These are phyloP conservation scores for Botrylloides violaceus DNA, from an alignment of 23 tunicate genomes.

Conservation along the genomic window DNA sequence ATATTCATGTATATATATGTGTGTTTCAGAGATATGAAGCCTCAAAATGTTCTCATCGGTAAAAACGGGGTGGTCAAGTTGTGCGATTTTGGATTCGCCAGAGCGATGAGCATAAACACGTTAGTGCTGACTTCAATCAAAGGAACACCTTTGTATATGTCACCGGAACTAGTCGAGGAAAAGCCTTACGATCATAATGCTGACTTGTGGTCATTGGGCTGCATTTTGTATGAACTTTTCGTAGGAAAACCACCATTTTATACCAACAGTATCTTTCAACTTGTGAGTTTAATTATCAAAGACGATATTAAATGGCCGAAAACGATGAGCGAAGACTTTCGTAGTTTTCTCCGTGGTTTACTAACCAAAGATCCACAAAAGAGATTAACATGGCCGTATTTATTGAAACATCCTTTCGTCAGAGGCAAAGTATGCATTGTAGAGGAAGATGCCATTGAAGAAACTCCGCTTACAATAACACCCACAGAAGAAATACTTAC, in stretches of 20 bases:
- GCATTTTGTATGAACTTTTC: conserved; percentile 80
- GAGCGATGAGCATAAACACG: conserved; percentile 90
- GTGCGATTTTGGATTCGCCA: conserved; percentile 93
- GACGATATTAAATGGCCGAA: conserved; percentile 90
- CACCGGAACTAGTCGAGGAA: conserved; percentile 92
- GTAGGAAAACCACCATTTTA: conserved; percentile 92
- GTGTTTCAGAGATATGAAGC: conserved; percentile 84
- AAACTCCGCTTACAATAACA: conserved; percentile 38
- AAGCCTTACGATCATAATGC: conserved; percentile 93
- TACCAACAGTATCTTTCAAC: conserved; percentile 86
- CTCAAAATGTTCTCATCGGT: conserved; percentile 88
- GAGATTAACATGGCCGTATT: conserved; percentile 77
- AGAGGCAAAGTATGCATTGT: conserved; percentile 33
- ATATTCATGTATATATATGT: too few relatives aligned
- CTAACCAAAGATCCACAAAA: conserved; percentile 74
- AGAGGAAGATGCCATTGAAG: conserved; percentile 23
- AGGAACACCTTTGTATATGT: conserved; percentile 93
- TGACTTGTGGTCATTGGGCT: conserved; percentile 86
- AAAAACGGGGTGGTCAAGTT: conserved; percentile 82
- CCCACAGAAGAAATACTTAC: conserved; percentile 41
- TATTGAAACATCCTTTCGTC: conserved; percentile 86
- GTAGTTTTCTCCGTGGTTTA: conserved; percentile 60
- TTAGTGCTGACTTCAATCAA: conserved; percentile 82
- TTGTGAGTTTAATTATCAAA: conserved; percentile 72
- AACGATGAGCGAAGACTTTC: conserved; percentile 68